Evolutionary conservation across 2,888 invertebrate species (phyloP).

Genomic region (Dynastes grantii): DNA sequence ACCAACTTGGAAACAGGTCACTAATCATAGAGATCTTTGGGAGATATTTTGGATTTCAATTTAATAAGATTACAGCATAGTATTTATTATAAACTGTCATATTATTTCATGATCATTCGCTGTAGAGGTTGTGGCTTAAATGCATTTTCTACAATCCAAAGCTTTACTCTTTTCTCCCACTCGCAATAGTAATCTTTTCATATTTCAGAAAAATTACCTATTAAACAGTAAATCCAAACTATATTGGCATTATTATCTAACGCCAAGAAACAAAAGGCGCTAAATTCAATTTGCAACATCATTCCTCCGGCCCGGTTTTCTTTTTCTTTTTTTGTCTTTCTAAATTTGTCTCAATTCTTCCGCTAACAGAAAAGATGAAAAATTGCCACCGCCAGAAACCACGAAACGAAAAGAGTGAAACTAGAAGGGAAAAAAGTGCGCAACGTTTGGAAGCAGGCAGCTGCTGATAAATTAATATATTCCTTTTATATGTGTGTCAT

Average conservation of each 20-base stretch:
- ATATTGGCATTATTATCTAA: background rate
- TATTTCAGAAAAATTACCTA: background rate
- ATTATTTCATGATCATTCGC: no score
- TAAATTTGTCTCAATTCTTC: conserved; percentile 40
- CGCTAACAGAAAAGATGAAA: conserved; percentile 21
- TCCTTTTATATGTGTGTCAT: conserved; percentile 42
- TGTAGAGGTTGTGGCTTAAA: no score
- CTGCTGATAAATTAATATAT: conserved; percentile 42
- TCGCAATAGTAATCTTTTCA: no score
- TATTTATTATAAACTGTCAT: no score
- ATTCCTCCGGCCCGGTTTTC: background rate
- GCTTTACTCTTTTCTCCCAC: no score
- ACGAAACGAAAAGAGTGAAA: conserved; percentile 15
- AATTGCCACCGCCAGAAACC: conserved; percentile 13
- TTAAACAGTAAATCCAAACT: background rate
- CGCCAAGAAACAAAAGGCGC: background rate
- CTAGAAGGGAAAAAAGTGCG: conserved; percentile 31
- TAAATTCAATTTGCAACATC: conserved; percentile 21
- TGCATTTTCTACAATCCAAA: no score
- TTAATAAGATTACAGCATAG: no score
- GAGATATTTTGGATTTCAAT: no score
- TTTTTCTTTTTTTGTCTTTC: background rate
- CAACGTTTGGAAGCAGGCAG: conserved; percentile 33
- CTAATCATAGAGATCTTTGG: no score
- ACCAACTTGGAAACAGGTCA: no score